These are phyloP conservation scores for Drosophila diplacantha DNA, from an alignment of 2,888 invertebrate genomes.

Conservation along the genomic window DNA sequence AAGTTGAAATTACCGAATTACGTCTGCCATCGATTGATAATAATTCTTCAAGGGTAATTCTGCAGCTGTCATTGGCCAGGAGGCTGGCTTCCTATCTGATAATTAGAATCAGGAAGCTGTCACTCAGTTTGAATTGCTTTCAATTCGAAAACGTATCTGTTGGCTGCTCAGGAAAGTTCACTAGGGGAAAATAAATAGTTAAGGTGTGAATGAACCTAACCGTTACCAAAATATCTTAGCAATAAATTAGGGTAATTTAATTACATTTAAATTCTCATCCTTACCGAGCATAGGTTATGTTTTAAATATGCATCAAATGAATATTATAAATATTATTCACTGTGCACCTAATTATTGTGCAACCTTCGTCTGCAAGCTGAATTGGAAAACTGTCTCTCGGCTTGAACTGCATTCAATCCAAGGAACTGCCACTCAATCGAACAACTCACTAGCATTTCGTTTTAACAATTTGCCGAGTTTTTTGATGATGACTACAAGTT, in stretches of 20 bases:
- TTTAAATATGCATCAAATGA: not conserved
- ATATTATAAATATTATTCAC: not conserved
- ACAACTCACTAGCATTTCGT: conserved; percentile 51
- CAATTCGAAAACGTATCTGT: not conserved
- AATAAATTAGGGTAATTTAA: too few relatives aligned
- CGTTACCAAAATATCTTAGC: not conserved
- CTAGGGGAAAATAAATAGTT: not conserved
- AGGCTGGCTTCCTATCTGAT: conserved; percentile 5
- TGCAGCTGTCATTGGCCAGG: conserved; percentile 14
- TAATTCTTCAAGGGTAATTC: conserved; percentile 15
- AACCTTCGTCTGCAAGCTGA: conserved; percentile 11
- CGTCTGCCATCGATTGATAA: conserved; percentile 24
- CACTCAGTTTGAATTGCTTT: conserved; percentile 1
- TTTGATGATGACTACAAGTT: conserved; percentile 27
- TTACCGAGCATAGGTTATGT: not conserved
- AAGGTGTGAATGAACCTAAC: not conserved
- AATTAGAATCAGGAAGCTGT: conserved; percentile 3
- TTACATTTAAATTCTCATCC: not conserved
- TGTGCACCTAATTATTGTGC: conserved; percentile 4
- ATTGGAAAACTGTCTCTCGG: conserved; percentile 27
- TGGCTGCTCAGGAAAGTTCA: not conserved
- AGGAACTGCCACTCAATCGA: conserved; percentile 41
- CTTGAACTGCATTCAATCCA: conserved; percentile 22
- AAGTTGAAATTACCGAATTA: conserved; percentile 38
- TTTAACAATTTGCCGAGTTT: conserved; percentile 35